Percentiles rank a stretch among this genome's conserved stretches.
Evolutionary conservation across 92 coral and sea anemone genomes (phyloP).

Genomic region (Porites rus): DNA sequence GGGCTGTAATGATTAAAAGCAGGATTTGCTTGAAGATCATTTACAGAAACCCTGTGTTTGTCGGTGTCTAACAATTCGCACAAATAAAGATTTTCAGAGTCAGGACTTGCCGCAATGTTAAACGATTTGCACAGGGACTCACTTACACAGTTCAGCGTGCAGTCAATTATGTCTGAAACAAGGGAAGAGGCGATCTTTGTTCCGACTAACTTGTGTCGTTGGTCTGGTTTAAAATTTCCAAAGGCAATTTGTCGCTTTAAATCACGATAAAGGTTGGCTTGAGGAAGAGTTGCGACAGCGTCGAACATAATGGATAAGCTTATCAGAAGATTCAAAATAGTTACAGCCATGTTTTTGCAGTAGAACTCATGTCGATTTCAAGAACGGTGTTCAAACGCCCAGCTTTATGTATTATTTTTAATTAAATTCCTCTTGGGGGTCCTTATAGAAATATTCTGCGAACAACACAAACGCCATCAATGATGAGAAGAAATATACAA

Average conservation of each 20-base stretch:
- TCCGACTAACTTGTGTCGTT: background rate
- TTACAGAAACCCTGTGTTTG: background rate
- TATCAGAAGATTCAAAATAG: background rate
- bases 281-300: background rate
- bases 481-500: too few relatives aligned
- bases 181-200: background rate
- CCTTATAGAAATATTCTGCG: too few relatives aligned
- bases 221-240: slow-evolving; percentile 26
- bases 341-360: background rate
- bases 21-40: background rate
- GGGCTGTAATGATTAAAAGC: slow-evolving; percentile 35
- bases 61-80: slow-evolving; percentile 34
- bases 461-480: too few relatives aligned
- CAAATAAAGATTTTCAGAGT: slow-evolving; percentile 11
- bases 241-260: background rate
- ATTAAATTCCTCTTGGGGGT: too few relatives aligned
- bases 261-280: slow-evolving; percentile 10
- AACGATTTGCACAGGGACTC: slow-evolving; percentile 26
- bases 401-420: too few relatives aligned
- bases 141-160: slow-evolving; percentile 11
- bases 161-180: background rate
- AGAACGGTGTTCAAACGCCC: too few relatives aligned
- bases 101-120: slow-evolving; percentile 37
- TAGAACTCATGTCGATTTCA: too few relatives aligned
- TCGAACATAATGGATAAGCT: background rate